Evolutionary conservation across 1,140 invertebrate genomes (phyloP).

Genomic region (Homarus americanus): DNA sequence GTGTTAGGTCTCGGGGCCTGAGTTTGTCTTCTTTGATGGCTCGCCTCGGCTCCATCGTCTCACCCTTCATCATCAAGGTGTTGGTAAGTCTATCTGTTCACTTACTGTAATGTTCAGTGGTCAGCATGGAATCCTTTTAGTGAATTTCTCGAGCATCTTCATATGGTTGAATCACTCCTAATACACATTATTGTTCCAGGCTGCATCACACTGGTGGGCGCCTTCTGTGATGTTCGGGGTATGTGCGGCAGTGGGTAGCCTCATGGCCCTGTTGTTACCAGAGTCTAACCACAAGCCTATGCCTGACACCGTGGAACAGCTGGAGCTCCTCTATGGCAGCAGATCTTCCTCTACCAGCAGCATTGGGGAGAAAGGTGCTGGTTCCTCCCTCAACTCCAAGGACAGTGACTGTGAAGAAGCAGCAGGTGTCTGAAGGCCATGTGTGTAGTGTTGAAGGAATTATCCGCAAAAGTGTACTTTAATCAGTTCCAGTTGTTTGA

Average conservation of each 20-base stretch:
- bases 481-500: too few species aligned
- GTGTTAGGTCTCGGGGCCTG: conserved; percentile 76
- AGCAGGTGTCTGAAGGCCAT: background rate
- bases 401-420: background rate
- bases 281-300: conserved; percentile 45
- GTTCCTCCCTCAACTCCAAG: background rate
- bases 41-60: conserved; percentile 75
- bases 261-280: conserved; percentile 53
- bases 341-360: conserved; percentile 2
- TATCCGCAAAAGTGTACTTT: too few species aligned
- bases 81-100: conserved; percentile 74
- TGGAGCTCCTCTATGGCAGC: conserved; percentile 46
- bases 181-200: conserved; percentile 26
- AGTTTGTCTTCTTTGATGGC: conserved; percentile 76
- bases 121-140: too few species aligned
- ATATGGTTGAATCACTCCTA: too few species aligned
- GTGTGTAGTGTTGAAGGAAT: too few species aligned
- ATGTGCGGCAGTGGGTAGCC: conserved; percentile 47
- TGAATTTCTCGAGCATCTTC: background rate
- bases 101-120: background rate
- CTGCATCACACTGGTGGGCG: conserved; percentile 43
- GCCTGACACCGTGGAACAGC: conserved; percentile 39
- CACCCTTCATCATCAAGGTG: conserved; percentile 78
- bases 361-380: conserved; percentile 15
- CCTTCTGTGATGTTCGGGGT: conserved; percentile 64